These are phyloP conservation scores for Himalopsyche japonica DNA, from an alignment of 2,888 invertebrate species.

Conservation along the genomic window DNA sequence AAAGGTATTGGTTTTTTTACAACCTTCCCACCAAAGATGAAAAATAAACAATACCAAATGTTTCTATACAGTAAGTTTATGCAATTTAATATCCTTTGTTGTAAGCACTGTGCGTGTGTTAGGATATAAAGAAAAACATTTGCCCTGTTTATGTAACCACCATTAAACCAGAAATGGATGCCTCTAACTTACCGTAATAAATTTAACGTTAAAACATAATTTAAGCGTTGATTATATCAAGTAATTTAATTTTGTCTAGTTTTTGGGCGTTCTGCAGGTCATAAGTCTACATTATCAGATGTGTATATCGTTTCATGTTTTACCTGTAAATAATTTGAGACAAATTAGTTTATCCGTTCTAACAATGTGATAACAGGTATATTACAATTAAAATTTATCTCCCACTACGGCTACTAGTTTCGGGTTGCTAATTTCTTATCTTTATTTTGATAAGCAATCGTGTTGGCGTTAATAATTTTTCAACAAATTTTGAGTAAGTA, in stretches of 20 bases:
- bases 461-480: too few relatives aligned
- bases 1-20: too few relatives aligned
- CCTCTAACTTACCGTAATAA: neutral
- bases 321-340: neutral
- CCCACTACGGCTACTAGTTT: too few relatives aligned
- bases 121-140: neutral
- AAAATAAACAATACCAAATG: too few relatives aligned
- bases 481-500: too few relatives aligned
- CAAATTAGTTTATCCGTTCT: neutral
- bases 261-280: neutral
- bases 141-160: neutral
- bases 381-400: too few relatives aligned
- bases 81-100: too few relatives aligned
- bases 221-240: conserved; percentile 2
- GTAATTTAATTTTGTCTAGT: conserved; percentile 7
- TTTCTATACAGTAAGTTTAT: too few relatives aligned
- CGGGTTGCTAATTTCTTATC: too few relatives aligned
- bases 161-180: neutral
- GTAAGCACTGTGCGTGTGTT: neutral
- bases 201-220: conserved; percentile 2
- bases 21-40: too few relatives aligned
- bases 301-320: neutral
- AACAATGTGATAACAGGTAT: neutral
- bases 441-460: too few relatives aligned
- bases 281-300: neutral